Conservation (phyloP, 2,113 vertebrate genomes). For the Sylvietta virens region DNA sequence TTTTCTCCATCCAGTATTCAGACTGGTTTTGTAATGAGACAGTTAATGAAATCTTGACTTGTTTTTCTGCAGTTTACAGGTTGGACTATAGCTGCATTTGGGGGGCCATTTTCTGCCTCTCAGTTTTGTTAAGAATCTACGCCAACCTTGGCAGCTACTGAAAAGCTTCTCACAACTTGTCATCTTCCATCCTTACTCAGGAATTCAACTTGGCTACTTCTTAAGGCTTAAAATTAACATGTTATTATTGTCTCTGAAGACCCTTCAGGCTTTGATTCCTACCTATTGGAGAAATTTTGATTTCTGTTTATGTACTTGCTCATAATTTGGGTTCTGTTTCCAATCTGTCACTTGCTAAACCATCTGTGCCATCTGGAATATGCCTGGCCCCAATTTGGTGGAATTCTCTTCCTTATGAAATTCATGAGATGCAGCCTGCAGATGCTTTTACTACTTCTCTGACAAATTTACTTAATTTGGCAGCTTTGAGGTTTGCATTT, state of each 20-base stretch:
- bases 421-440: constrained; percentile 19
- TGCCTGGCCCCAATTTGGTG: constrained; percentile 48
- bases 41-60: neutral
- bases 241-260: constrained; percentile 44
- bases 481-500: constrained; percentile 25
- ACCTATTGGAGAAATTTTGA: constrained; percentile 57
- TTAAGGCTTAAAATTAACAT: constrained; percentile 33
- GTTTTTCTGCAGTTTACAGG: neutral
- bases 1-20: neutral
- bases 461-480: constrained; percentile 31
- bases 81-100: neutral
- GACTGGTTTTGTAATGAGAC: neutral
- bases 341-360: constrained; percentile 64
- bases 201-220: constrained; percentile 24
- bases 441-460: constrained; percentile 39
- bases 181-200: constrained; percentile 3
- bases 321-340: constrained; percentile 69
- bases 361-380: constrained; percentile 64
- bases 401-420: constrained; percentile 57
- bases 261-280: constrained; percentile 42
- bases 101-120: neutral
- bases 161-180: constrained; percentile 28
- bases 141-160: constrained; percentile 8
- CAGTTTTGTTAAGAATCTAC: neutral
- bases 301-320: constrained; percentile 61